A percentile compares a stretch with the other conserved stretches of the same genome.
Conservation (phyloP, 2,113 vertebrate genomes). For the Falcunculus frontatus region DNA sequence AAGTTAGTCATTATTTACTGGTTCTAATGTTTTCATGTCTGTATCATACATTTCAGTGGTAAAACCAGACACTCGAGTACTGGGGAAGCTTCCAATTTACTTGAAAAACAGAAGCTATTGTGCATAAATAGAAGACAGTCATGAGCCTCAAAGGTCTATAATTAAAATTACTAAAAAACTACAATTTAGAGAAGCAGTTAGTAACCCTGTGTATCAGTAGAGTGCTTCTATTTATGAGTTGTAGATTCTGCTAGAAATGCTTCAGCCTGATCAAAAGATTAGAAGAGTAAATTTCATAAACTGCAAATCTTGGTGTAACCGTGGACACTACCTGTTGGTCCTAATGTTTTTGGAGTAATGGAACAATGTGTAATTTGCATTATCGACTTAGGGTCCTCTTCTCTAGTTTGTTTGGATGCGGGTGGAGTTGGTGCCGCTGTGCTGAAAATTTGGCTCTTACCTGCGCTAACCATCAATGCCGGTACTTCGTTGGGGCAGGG, state of each 20-base stretch:
- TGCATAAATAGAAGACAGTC: not conserved
- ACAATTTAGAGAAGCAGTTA: not conserved
- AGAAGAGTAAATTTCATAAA: not conserved
- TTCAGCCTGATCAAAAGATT: not conserved
- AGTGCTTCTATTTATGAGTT: not conserved
- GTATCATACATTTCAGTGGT: not conserved
- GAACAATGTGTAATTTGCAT: not conserved
- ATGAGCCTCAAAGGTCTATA: not conserved
- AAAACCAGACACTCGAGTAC: not conserved
- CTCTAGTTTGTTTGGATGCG: not conserved
- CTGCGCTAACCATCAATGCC: not conserved
- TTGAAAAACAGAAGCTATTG: not conserved
- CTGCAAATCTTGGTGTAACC: not conserved
- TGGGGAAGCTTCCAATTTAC: not conserved
- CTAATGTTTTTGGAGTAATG: not conserved
- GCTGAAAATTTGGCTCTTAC: not conserved
- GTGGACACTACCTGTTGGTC: not conserved
- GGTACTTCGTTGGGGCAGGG: not conserved
- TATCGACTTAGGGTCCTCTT: not conserved
- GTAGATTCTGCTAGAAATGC: not conserved
- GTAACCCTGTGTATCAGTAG: not conserved
- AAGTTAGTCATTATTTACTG: not conserved
- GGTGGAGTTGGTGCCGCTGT: not conserved
- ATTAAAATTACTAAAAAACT: not conserved
- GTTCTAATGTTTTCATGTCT: not conserved